A percentile compares a stretch with the other conserved stretches of the same genome.
Evolutionary conservation across 2,888 invertebrate genomes (phyloP).

Genomic region (Microctonus hyperodae): DNA sequence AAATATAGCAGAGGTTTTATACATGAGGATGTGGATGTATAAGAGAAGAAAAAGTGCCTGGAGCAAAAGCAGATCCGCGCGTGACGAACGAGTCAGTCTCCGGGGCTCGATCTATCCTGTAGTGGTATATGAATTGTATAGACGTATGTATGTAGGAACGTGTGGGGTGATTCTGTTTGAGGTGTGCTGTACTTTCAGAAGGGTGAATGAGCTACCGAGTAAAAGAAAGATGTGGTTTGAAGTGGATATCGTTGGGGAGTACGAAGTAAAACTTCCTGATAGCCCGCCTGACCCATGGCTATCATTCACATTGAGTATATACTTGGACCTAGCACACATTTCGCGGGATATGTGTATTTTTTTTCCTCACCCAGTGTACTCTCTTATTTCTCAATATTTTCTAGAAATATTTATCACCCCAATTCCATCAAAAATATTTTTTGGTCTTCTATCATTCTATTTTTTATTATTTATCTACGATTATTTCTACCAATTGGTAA

Average conservation of each 20-base stretch:
- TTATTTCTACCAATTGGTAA: too few species aligned
- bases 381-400: slow-evolving; percentile 28
- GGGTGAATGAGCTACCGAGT: slow-evolving; percentile 13
- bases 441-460: slow-evolving; percentile 12
- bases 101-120: slow-evolving; percentile 61
- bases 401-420: slow-evolving; percentile 15
- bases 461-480: not conserved
- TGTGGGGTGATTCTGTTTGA: slow-evolving; percentile 31
- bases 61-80: slow-evolving; percentile 41
- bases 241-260: not conserved
- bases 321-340: not conserved
- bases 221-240: slow-evolving; percentile 22
- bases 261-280: slow-evolving; percentile 49
- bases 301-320: slow-evolving; percentile 59
- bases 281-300: slow-evolving; percentile 60
- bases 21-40: too few species aligned
- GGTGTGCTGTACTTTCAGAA: slow-evolving; percentile 6
- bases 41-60: not conserved
- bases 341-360: slow-evolving; percentile 40
- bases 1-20: not conserved
- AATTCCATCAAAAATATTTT: slow-evolving; percentile 11
- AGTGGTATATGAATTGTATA: not conserved
- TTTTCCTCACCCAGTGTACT: slow-evolving; percentile 20
- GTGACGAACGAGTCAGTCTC: slow-evolving; percentile 60
- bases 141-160: slow-evolving; percentile 4